phyloP scores from a whole-genome alignment of 1,140 invertebrate genomes.

The Hyles vespertilio region DNA sequence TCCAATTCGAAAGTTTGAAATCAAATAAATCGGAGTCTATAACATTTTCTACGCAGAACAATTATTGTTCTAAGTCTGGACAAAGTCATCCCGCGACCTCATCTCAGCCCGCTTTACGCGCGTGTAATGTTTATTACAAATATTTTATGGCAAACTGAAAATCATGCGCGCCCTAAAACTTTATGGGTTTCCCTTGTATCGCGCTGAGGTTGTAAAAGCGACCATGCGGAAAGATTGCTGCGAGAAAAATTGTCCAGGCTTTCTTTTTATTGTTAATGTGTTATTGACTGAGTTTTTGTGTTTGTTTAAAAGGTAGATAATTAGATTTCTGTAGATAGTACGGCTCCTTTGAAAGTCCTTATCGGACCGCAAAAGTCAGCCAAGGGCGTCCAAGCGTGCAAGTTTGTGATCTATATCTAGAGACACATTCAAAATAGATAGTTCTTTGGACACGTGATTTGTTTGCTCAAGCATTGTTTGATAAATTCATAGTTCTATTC shows the following conservation, averaged over 20 bases:
- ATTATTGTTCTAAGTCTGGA: too few species aligned
- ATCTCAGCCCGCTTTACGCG: too few species aligned
- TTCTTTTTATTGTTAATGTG: constrained; percentile 21
- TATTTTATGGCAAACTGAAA: constrained; percentile 36
- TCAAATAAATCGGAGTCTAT: too few species aligned
- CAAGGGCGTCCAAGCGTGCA: background rate
- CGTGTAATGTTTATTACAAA: constrained; percentile 30
- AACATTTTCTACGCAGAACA: too few species aligned
- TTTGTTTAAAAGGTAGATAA: background rate
- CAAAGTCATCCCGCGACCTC: too few species aligned
- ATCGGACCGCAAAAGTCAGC: background rate
- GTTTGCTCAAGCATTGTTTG: too few species aligned
- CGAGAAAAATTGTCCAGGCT: constrained; percentile 12
- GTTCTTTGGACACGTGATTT: too few species aligned
- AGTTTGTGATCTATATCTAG: too few species aligned
- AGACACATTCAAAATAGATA: too few species aligned
- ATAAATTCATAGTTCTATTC: too few species aligned
- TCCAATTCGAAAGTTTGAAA: too few species aligned
- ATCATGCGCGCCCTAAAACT: constrained; percentile 32
- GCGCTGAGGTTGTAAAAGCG: constrained; percentile 19
- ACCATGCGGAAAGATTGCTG: constrained; percentile 19
- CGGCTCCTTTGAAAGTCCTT: background rate
- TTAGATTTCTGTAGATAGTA: background rate
- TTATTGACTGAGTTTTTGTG: constrained; percentile 4
- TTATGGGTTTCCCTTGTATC: constrained; percentile 28